phyloP scores from a whole-genome alignment of 2,797 vertebrate genomes.

The Amblyraja radiata region DNA sequence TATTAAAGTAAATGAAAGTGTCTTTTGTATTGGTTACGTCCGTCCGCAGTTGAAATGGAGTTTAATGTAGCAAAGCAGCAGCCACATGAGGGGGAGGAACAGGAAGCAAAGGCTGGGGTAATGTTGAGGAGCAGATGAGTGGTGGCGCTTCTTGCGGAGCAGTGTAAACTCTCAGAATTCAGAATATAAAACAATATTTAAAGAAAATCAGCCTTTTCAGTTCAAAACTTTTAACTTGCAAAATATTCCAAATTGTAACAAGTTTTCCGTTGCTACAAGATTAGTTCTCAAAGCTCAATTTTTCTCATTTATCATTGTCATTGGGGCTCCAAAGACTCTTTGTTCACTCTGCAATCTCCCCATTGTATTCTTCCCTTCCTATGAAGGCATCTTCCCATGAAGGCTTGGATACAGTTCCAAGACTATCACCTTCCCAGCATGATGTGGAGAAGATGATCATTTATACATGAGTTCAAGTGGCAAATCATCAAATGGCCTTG shows the following conservation, averaged over 20 bases:
- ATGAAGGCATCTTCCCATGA: no score
- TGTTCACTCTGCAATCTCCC: no score
- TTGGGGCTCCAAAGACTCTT: no score
- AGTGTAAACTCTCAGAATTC: background rate
- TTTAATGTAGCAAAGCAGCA: background rate
- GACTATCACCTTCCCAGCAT: no score
- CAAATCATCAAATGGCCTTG: background rate
- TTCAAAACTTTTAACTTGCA: background rate
- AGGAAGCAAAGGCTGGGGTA: no score
- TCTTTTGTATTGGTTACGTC: background rate
- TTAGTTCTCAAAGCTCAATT: background rate
- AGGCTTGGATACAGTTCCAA: no score
- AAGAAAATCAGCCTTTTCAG: background rate
- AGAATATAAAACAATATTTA: background rate
- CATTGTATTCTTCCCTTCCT: no score
- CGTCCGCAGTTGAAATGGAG: background rate
- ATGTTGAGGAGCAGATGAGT: no score
- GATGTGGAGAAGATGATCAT: no score
- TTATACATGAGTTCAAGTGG: no score
- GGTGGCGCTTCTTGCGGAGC: background rate
- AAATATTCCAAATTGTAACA: background rate
- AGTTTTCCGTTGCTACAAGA: background rate
- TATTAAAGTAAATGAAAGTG: background rate
- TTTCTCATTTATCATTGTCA: background rate
- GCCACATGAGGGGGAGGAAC: background rate